These are phyloP conservation scores for Aphrophora alni DNA, from an alignment of 2,888 invertebrate genomes.

Conservation along the genomic window DNA sequence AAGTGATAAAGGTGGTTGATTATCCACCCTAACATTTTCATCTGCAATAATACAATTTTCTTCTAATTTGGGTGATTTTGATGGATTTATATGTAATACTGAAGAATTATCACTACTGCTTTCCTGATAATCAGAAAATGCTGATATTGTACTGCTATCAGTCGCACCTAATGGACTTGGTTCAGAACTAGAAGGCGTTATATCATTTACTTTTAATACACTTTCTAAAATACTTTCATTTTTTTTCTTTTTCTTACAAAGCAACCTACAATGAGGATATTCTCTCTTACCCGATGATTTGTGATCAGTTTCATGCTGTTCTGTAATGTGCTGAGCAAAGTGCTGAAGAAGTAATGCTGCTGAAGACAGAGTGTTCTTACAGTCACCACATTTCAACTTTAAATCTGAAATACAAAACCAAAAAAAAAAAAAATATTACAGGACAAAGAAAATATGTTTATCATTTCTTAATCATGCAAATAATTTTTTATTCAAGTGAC, in stretches of 20 bases:
- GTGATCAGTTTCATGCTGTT: background rate
- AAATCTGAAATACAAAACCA: slow-evolving; percentile 29
- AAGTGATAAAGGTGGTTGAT: slow-evolving; percentile 28
- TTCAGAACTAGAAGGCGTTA: background rate
- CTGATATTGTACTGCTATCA: background rate
- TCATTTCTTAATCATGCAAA: too few relatives aligned
- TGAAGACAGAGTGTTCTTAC: slow-evolving; percentile 53
- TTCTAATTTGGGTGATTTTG: background rate
- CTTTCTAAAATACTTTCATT: slow-evolving; percentile 7
- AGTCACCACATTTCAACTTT: slow-evolving; percentile 50
- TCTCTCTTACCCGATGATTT: background rate
- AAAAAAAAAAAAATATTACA: too few relatives aligned
- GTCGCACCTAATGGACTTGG: background rate
- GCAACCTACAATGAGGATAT: background rate
- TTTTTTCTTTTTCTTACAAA: background rate
- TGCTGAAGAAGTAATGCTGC: slow-evolving; percentile 56
- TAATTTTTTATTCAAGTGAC: too few relatives aligned
- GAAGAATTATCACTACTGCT: background rate
- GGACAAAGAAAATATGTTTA: too few relatives aligned
- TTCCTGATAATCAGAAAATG: background rate
- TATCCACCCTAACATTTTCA: background rate
- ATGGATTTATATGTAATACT: background rate
- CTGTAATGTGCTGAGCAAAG: slow-evolving; percentile 55
- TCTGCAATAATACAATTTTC: background rate
- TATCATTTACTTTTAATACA: slow-evolving; percentile 26